phyloP scores from a whole-genome alignment of 2,888 invertebrate species.

The Chrysina gloriosa region DNA sequence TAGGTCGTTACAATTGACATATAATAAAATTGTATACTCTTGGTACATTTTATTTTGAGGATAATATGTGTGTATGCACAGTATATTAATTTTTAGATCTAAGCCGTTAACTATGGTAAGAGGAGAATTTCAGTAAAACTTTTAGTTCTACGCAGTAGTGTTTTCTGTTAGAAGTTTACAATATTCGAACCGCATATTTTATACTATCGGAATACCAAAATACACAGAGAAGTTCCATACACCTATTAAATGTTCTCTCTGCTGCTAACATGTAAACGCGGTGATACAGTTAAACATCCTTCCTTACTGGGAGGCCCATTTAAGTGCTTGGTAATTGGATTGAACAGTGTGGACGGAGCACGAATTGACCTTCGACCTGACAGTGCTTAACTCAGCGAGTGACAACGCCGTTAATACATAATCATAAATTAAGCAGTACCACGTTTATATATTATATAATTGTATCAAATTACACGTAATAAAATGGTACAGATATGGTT shows the following conservation, averaged over 20 bases:
- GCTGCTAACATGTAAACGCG: constrained; percentile 41
- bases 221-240: not conserved
- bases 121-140: not conserved
- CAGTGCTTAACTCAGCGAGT: constrained; percentile 45
- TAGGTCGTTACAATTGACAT: too few relatives aligned
- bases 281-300: constrained; percentile 45
- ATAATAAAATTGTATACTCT: too few relatives aligned
- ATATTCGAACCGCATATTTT: not conserved
- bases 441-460: constrained; percentile 40
- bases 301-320: constrained; percentile 48
- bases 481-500: constrained; percentile 28
- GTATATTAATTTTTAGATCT: not conserved
- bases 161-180: not conserved
- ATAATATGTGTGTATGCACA: not conserved
- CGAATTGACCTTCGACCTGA: constrained; percentile 49
- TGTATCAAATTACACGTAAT: constrained; percentile 40
- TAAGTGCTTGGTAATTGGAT: constrained; percentile 49
- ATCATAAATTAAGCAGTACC: constrained; percentile 41
- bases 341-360: constrained; percentile 49
- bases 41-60: too few relatives aligned
- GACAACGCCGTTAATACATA: constrained; percentile 47
- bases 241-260: constrained; percentile 28
- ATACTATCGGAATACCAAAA: not conserved
- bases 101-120: not conserved
- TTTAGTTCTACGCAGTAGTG: not conserved